Evolutionary conservation across 2,113 vertebrate genomes (phyloP).

Genomic region (Rhinopomastus cyanomelas): DNA sequence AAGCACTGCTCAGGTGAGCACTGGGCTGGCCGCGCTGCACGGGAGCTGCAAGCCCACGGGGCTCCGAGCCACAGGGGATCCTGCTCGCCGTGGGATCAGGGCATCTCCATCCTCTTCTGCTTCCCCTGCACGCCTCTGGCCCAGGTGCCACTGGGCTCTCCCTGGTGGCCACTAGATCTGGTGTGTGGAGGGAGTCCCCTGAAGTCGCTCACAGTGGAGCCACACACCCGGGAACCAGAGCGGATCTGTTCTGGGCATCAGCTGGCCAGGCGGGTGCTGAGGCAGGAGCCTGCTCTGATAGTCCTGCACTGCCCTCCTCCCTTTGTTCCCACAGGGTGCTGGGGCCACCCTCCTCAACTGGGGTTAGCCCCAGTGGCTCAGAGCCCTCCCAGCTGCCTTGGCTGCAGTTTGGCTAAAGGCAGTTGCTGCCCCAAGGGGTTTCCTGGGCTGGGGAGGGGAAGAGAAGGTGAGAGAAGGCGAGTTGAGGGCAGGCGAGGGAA

Average conservation of each 20-base stretch:
- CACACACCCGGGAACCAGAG: background rate
- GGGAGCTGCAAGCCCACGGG: accelerated
- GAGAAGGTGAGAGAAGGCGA: too few species aligned
- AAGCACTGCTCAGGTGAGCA: slow-evolving; percentile 92
- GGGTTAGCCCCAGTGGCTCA: background rate
- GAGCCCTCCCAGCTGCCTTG: background rate
- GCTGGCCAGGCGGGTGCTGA: background rate
- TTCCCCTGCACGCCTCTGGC: background rate
- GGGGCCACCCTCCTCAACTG: background rate
- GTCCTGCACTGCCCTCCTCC: background rate
- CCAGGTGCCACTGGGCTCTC: background rate
- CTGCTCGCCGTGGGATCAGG: background rate
- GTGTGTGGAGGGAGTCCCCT: background rate
- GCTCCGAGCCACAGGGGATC: background rate
- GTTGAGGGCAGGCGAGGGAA: too few species aligned
- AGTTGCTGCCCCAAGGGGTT: background rate
- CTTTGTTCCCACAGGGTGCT: background rate
- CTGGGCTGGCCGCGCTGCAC: accelerated
- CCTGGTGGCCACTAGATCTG: background rate
- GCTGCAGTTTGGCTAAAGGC: background rate
- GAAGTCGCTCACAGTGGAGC: background rate
- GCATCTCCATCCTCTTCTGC: background rate
- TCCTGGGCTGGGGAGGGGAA: too few species aligned
- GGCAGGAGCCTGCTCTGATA: background rate
- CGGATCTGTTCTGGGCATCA: background rate